Conservation (phyloP, 2,888 invertebrate genomes). For the Coleophora deauratella region DNA sequence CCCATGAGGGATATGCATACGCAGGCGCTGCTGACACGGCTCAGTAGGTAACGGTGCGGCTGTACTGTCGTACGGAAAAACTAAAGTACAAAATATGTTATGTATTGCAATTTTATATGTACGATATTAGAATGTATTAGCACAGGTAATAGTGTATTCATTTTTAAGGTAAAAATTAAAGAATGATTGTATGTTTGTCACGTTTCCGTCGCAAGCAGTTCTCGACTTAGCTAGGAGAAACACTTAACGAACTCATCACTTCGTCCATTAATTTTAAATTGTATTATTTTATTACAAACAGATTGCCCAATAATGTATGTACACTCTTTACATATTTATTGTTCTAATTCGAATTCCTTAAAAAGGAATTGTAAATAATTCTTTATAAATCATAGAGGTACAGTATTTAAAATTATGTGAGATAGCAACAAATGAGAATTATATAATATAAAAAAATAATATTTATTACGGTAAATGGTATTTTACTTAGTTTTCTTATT, state of each 20-base stretch:
- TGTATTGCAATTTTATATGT: slow-evolving; percentile 70
- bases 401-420: slow-evolving; percentile 52
- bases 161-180: slow-evolving; percentile 60
- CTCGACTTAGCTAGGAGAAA: slow-evolving; percentile 66
- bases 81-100: slow-evolving; percentile 74
- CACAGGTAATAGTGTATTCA: slow-evolving; percentile 64
- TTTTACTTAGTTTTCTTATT: slow-evolving; percentile 40
- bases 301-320: slow-evolving; percentile 62
- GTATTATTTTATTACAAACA: slow-evolving; percentile 64
- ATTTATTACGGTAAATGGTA: slow-evolving; percentile 49
- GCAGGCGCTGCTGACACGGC: no score
- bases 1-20: no score
- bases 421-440: slow-evolving; percentile 51
- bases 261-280: slow-evolving; percentile 73
- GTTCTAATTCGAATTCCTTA: slow-evolving; percentile 58
- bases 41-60: slow-evolving; percentile 53
- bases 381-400: slow-evolving; percentile 51
- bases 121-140: slow-evolving; percentile 63
- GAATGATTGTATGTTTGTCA: slow-evolving; percentile 56
- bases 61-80: slow-evolving; percentile 57
- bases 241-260: slow-evolving; percentile 71
- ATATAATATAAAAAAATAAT: slow-evolving; percentile 37
- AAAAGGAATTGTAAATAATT: slow-evolving; percentile 65
- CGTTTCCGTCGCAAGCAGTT: slow-evolving; percentile 71
- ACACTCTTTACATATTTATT: slow-evolving; percentile 42